Conservation (phyloP, 2,888 invertebrate genomes). For the Agapostemon virescens region DNA sequence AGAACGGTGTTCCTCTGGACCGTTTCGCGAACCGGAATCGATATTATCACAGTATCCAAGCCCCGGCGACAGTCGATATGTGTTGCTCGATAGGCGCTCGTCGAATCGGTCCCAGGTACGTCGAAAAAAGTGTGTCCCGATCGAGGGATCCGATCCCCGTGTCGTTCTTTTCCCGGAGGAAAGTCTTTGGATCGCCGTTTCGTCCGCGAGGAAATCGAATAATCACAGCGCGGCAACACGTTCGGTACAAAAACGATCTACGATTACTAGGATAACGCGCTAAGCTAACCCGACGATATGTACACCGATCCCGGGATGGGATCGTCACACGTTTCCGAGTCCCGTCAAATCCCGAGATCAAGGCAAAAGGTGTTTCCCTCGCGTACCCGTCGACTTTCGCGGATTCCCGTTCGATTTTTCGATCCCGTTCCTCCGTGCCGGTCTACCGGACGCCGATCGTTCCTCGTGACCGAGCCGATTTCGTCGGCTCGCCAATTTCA, state of each 20-base stretch:
- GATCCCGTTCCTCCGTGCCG: not conserved
- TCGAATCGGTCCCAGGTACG: conserved; percentile 31
- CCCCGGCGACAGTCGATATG: conserved; percentile 7
- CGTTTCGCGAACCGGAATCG: not conserved
- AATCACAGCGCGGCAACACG: conserved; percentile 45
- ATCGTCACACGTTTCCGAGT: not conserved
- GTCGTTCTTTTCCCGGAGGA: not conserved
- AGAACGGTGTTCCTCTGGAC: not conserved
- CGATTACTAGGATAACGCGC: conserved; percentile 34
- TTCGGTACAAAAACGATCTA: conserved; percentile 50
- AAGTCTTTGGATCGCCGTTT: not conserved
- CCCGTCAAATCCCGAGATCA: conserved; percentile 33
- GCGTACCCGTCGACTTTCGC: not conserved
- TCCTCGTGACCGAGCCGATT: conserved; percentile 23
- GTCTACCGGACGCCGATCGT: not conserved
- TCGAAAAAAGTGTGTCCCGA: not conserved
- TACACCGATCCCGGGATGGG: conserved; percentile 26
- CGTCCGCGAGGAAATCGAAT: not conserved
- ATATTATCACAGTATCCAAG: conserved; percentile 1
- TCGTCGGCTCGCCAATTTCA: not conserved
- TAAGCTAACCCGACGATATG: conserved; percentile 52
- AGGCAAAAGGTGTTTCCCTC: conserved; percentile 50
- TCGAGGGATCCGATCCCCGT: not conserved
- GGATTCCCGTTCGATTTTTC: not conserved
- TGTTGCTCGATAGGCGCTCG: conserved; percentile 7